phyloP scores from a whole-genome alignment of 2,113 vertebrate species.

The Clinocottus analis region DNA sequence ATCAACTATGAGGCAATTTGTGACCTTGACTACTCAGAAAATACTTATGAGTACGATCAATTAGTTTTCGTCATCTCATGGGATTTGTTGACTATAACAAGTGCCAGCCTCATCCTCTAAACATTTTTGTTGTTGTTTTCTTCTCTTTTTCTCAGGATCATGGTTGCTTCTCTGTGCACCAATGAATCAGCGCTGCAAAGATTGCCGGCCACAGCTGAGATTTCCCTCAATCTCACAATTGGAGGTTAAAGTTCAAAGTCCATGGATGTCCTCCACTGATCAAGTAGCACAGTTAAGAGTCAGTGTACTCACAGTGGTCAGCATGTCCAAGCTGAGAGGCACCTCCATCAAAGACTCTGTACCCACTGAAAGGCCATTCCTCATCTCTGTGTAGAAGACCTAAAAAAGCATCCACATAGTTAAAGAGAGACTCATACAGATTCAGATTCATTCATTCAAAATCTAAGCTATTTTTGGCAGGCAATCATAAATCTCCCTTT shows the following conservation, averaged over 20 bases:
- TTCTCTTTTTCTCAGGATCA: not conserved
- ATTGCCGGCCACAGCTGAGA: not conserved
- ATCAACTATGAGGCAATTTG: too few species aligned
- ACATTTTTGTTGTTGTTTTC: not conserved
- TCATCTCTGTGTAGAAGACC: conserved; percentile 92
- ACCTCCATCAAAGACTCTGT: conserved; percentile 81
- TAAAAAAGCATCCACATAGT: conserved; percentile 59
- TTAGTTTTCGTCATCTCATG: not conserved
- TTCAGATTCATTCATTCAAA: not conserved
- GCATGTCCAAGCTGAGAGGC: conserved; percentile 84
- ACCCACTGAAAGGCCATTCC: conserved; percentile 75
- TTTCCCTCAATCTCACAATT: not conserved
- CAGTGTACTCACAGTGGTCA: conserved; percentile 85
- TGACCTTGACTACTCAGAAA: not conserved
- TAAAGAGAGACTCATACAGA: conserved; percentile 3
- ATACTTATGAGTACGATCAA: not conserved
- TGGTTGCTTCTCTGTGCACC: not conserved
- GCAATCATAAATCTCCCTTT: not conserved
- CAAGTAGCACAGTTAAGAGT: too few species aligned
- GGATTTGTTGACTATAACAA: not conserved
- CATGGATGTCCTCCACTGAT: too few species aligned
- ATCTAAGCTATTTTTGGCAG: not conserved
- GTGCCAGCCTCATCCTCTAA: not conserved
- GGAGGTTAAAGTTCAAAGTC: not conserved
- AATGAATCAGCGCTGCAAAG: not conserved